phyloP scores from a whole-genome alignment of 2,113 vertebrate species.

The Atlantisia rogersi region DNA sequence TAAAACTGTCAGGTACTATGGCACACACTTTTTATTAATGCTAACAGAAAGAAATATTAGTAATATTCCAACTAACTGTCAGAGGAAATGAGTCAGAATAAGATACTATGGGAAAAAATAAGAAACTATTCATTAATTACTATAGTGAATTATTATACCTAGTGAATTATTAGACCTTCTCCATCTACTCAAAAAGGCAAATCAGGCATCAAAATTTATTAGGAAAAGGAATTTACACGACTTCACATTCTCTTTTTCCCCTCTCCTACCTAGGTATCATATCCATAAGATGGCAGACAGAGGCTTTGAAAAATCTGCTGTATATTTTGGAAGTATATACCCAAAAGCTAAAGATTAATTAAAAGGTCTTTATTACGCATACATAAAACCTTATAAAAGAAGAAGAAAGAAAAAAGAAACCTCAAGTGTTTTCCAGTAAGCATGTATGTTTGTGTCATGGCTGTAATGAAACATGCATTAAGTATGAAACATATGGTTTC shows the following conservation, averaged over 20 bases:
- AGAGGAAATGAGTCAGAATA: not conserved
- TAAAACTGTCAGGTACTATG: not conserved
- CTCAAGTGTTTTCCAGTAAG: not conserved
- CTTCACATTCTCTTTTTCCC: not conserved
- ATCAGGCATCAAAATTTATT: not conserved
- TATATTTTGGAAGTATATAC: not conserved
- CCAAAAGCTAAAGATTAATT: not conserved
- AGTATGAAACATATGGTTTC: slow-evolving; percentile 65
- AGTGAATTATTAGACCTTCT: not conserved
- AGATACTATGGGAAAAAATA: not conserved
- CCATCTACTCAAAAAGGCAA: not conserved
- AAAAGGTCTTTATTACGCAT: not conserved
- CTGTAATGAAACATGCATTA: slow-evolving; percentile 49
- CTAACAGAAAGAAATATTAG: not conserved
- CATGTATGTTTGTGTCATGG: slow-evolving; percentile 22
- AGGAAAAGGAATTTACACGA: not conserved
- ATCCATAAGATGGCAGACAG: not conserved
- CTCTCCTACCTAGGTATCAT: not conserved
- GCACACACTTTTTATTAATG: not conserved
- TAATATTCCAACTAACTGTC: not conserved
- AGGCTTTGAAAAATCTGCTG: not conserved
- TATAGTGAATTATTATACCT: not conserved
- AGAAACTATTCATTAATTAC: not conserved
- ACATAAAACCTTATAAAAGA: not conserved
- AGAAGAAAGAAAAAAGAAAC: not conserved